Evolutionary conservation across 2,113 vertebrate genomes (phyloP).

Genomic region (Colaptes auratus): DNA sequence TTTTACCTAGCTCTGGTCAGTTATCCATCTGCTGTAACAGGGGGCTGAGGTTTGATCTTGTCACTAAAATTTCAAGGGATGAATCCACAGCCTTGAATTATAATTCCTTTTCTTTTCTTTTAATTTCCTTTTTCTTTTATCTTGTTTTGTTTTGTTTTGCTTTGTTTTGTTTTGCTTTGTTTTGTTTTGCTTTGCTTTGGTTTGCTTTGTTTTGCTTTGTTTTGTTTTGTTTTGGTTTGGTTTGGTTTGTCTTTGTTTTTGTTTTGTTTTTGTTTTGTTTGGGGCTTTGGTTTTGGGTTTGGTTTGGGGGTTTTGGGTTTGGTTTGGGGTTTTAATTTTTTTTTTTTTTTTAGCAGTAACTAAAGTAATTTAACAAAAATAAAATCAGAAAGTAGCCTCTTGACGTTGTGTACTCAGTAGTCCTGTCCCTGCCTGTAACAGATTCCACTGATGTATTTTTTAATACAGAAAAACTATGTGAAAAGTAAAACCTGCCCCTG

Average conservation of each 20-base stretch:
- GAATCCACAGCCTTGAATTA: conserved; percentile 67
- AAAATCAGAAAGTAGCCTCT: conserved; percentile 75
- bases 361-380: conserved; percentile 77
- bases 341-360: conserved; percentile 72
- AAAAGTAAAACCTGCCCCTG: conserved; percentile 72
- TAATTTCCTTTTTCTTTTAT: too few relatives aligned
- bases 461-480: conserved; percentile 79
- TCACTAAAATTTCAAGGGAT: conserved; percentile 60
- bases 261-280: neutral
- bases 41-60: conserved; percentile 55
- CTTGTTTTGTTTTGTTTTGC: too few relatives aligned
- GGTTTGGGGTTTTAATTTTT: conserved; percentile 28
- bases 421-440: conserved; percentile 81
- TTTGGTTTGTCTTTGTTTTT: too few relatives aligned
- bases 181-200: neutral
- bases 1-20: conserved; percentile 62
- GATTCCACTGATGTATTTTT: conserved; percentile 78
- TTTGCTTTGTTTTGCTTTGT: neutral
- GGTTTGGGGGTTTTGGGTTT: neutral
- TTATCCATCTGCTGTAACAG: conserved; percentile 65
- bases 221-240: neutral
- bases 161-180: neutral
- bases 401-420: conserved; percentile 77
- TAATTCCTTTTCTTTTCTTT: conserved; percentile 26
- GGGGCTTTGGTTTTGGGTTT: neutral